Evolutionary conservation across 2,113 vertebrate species (phyloP), one percentile per base, ranked within the genome.

Genomic region (Megaptera novaeangliae): DNA sequence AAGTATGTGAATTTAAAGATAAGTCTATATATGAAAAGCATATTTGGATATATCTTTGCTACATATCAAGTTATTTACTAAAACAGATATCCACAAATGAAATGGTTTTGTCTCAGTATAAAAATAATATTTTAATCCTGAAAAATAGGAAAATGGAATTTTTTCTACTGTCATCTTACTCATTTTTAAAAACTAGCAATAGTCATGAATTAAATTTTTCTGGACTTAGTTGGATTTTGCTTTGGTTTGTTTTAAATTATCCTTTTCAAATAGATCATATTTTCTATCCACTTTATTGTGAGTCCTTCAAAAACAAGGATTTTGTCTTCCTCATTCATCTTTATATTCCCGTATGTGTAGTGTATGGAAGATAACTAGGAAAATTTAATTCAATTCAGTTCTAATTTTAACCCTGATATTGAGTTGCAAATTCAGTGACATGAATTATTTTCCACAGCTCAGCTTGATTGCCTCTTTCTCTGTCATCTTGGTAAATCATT

Each of bases 361-460:
- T 34, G 23, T 49, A 52, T 80, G 49, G 57, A 66, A 92, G 61
- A 49, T 63, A 92, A 97, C 23, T 36, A 91, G 44, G 59, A 95
- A 78, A 86, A 49, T 89, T 88, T 95, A 95, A 95, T 96, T 95
- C 57, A 96, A 34, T 96, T 93, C n/a, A 88, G 25, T 94, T 96
- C 61, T 96, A 95, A 95, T 91, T 98, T 97, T 87, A 95, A 82
- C 78, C 34, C 10, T 82, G 55, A 68, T 86, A 88, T 82, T 84
- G 82, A 94, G 82, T 77, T 96, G 83, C 68, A 91, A 96, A 95
- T 95, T 96, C 72, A 57, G 61, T 78, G 78, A 89, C 39, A 91
- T 84, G 31, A 97, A 82, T 96, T 97, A 95, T 91, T 97, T 92
- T 72, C 41, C 25, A 85, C 20, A 69, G 52, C 52, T 75, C 68